phyloP scores from a whole-genome alignment of 1,140 invertebrate species.

The Luehdorfia chinensis region DNA sequence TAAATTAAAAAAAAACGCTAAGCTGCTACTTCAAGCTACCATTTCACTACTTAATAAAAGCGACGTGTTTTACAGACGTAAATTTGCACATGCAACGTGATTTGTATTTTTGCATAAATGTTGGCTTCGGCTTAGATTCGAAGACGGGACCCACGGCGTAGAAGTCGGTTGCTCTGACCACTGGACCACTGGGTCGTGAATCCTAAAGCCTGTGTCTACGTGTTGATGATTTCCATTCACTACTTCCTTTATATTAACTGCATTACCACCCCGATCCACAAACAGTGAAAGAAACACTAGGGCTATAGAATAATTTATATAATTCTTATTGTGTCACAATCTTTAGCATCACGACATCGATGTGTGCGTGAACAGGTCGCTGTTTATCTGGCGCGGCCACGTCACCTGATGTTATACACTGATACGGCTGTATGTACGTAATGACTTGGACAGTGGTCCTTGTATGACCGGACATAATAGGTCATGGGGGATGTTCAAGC shows the following conservation, averaged over 20 bases:
- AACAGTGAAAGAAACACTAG: neutral
- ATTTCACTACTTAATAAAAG: no score
- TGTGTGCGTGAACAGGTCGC: slow-evolving; percentile 1
- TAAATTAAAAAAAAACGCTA: no score
- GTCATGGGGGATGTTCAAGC: slow-evolving; percentile 1
- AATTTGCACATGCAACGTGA: no score
- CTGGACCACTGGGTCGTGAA: no score
- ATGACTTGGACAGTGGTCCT: slow-evolving; percentile 5
- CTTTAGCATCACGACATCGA: slow-evolving; percentile 6
- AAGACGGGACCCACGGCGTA: no score
- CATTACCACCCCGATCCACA: neutral
- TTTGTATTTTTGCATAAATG: no score
- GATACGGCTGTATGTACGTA: slow-evolving; percentile 6
- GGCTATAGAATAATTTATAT: neutral
- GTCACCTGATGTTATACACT: slow-evolving; percentile 12
- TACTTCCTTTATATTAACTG: neutral
- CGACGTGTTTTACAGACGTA: no score
- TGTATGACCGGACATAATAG: neutral
- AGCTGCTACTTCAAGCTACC: no score
- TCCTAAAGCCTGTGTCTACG: no score
- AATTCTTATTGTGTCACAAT: neutral
- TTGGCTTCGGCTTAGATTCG: no score
- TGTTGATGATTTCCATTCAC: neutral
- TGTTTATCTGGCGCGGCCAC: slow-evolving; percentile 13
- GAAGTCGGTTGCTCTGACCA: no score